Percentiles rank a stretch among this genome's conserved stretches.
Conservation (phyloP, 2,797 vertebrate genomes). For the Coracias cyanogaster region DNA sequence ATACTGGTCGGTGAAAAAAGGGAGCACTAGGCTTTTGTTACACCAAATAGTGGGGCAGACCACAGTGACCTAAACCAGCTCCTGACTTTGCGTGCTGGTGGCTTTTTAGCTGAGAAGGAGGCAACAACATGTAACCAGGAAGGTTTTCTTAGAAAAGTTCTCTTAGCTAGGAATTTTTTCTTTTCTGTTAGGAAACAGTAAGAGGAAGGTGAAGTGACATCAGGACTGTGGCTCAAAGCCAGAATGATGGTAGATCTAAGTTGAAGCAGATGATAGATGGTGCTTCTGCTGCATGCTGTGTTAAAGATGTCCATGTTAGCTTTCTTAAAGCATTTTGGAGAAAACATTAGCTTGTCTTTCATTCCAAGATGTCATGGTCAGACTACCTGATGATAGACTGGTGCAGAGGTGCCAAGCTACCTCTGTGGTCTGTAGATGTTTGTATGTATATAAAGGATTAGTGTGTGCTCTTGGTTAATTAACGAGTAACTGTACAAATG, state of each 20-base stretch:
- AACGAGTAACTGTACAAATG: background rate
- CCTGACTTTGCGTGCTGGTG: background rate
- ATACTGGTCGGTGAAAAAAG: background rate
- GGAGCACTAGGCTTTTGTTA: rapidly evolving
- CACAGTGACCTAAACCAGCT: background rate
- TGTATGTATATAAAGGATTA: background rate
- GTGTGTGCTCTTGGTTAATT: rapidly evolving
- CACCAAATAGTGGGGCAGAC: background rate
- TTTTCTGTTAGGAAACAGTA: background rate
- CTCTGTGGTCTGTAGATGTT: rapidly evolving
- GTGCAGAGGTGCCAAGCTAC: background rate
- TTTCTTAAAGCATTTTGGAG: background rate
- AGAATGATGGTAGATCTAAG: background rate
- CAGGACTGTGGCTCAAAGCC: background rate
- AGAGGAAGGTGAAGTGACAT: background rate
- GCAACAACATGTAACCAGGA: background rate
- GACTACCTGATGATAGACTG: background rate
- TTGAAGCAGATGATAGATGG: background rate
- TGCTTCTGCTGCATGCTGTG: background rate
- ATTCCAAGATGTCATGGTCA: background rate
- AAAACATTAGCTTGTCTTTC: background rate
- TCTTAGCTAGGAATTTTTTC: background rate
- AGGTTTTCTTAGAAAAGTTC: background rate
- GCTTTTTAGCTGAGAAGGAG: background rate
- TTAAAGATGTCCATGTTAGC: background rate